Evolutionary conservation across 2,888 invertebrate genomes (phyloP).

Genomic region (Odontocolon sp.): DNA sequence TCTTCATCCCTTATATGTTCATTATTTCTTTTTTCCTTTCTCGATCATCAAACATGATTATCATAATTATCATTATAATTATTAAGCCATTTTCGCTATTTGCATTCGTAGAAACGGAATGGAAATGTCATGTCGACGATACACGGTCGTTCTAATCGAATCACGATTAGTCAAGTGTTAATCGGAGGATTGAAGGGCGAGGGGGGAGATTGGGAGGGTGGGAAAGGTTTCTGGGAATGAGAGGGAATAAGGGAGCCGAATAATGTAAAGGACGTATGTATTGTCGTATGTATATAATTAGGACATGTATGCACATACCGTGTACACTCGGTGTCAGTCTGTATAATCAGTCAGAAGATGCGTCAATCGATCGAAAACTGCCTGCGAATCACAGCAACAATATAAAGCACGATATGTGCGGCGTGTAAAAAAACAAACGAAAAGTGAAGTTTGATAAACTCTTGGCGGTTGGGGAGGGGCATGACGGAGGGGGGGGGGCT

Average conservation of each 20-base stretch:
- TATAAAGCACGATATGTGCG: not conserved
- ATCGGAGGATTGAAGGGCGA: not conserved
- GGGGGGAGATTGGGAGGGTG: not conserved
- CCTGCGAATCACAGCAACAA: constrained; percentile 29
- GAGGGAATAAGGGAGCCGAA: constrained; percentile 17
- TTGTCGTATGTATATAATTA: constrained; percentile 68
- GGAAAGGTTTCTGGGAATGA: not conserved
- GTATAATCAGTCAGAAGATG: constrained; percentile 67
- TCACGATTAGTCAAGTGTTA: constrained; percentile 29
- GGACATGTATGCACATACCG: constrained; percentile 66
- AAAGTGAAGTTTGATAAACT: not conserved
- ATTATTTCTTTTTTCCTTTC: too few species aligned
- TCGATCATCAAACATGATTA: too few species aligned
- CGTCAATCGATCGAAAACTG: constrained; percentile 62
- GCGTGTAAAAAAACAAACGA: not conserved
- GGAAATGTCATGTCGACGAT: constrained; percentile 14
- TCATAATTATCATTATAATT: not conserved
- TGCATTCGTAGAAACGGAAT: constrained; percentile 11
- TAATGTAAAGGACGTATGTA: constrained; percentile 63
- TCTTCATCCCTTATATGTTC: not conserved
- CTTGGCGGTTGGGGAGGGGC: constrained; percentile 7
- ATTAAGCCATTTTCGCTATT: constrained; percentile 7
- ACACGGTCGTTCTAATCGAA: constrained; percentile 21
- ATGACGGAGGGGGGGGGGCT: too few species aligned
- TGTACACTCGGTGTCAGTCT: constrained; percentile 67